Evolutionary conservation across 2,888 invertebrate species (phyloP).

Genomic region (Halictus ligatus): DNA sequence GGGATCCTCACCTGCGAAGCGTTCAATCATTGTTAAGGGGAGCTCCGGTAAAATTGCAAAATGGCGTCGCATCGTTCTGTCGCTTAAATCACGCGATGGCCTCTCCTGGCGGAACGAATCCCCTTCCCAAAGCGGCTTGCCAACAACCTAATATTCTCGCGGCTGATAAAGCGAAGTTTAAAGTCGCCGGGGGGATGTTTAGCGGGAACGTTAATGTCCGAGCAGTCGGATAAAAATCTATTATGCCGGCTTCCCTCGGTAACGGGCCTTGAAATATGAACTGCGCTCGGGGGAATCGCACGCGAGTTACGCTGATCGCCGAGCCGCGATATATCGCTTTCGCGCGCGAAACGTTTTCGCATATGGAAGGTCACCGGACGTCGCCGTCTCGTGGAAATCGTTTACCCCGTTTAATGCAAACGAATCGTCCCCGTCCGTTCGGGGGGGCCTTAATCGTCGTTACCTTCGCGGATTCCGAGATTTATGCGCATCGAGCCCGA

Average conservation of each 20-base stretch:
- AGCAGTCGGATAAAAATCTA: slow-evolving; percentile 24
- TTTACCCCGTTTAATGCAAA: slow-evolving; percentile 51
- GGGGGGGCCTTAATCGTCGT: slow-evolving; percentile 41
- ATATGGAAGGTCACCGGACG: slow-evolving; percentile 42
- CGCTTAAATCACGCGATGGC: slow-evolving; percentile 1
- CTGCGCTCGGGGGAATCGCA: slow-evolving; percentile 31
- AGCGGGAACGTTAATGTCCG: slow-evolving; percentile 14
- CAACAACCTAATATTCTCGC: slow-evolving; percentile 5
- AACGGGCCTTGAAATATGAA: slow-evolving; percentile 46
- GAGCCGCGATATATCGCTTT: slow-evolving; percentile 46
- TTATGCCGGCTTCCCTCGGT: slow-evolving; percentile 19
- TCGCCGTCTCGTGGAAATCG: slow-evolving; percentile 18
- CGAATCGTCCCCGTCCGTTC: slow-evolving; percentile 43
- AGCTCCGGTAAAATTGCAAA: not conserved
- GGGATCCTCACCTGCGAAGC: not conserved
- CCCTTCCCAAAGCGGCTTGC: not conserved
- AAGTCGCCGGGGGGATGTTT: slow-evolving; percentile 25
- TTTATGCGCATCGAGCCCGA: slow-evolving; percentile 46
- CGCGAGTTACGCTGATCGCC: slow-evolving; percentile 46
- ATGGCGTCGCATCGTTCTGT: not conserved
- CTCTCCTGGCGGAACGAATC: slow-evolving; percentile 1
- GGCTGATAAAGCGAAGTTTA: slow-evolving; percentile 20
- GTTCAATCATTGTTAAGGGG: not conserved
- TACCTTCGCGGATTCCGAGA: slow-evolving; percentile 49
- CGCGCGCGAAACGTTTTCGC: slow-evolving; percentile 29